A percentile compares a stretch with the other conserved stretches of the same genome.
Evolutionary conservation across 1,140 invertebrate genomes (phyloP).

Genomic region (Habropoda laboriosa): DNA sequence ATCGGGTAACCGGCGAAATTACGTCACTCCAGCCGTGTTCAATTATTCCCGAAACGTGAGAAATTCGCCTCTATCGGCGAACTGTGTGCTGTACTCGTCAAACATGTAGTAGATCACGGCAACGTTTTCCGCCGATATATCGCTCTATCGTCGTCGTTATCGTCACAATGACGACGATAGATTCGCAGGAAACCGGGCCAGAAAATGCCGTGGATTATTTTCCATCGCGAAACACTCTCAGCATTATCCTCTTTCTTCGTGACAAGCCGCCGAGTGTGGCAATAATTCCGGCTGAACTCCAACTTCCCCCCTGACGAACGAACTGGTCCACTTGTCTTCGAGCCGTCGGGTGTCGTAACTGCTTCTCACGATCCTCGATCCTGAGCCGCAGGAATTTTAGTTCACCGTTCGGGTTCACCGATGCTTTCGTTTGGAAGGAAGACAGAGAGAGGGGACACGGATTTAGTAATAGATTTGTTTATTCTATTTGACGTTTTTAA

Average conservation of each 20-base stretch:
- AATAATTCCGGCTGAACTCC: conserved; percentile 27
- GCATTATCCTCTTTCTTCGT: conserved; percentile 1
- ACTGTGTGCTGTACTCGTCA: not conserved
- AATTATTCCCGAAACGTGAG: conserved; percentile 45
- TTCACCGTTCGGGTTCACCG: not conserved
- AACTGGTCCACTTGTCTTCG: conserved; percentile 49
- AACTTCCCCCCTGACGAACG: conserved; percentile 30
- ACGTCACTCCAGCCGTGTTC: conserved; percentile 29
- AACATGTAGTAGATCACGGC: not conserved
- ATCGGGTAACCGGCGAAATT: conserved; percentile 31
- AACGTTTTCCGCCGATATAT: not conserved
- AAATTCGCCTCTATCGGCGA: conserved; percentile 19
- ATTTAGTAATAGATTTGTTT: conserved; percentile 24
- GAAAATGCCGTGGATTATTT: not conserved
- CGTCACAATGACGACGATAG: not conserved
- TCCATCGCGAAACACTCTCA: conserved; percentile 27
- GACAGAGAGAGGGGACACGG: not conserved
- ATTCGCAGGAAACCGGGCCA: conserved; percentile 1
- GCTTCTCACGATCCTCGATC: conserved; percentile 39
- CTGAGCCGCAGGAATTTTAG: conserved; percentile 11
- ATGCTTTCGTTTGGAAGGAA: not conserved
- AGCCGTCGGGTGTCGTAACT: conserved; percentile 19
- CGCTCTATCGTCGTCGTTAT: not conserved
- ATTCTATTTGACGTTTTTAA: no score
- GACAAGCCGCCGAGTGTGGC: conserved; percentile 14